A percentile compares a stretch with the other conserved stretches of the same genome.
Evolutionary conservation across 1,140 invertebrate genomes (phyloP).

Genomic region (Drosophila simulans): DNA sequence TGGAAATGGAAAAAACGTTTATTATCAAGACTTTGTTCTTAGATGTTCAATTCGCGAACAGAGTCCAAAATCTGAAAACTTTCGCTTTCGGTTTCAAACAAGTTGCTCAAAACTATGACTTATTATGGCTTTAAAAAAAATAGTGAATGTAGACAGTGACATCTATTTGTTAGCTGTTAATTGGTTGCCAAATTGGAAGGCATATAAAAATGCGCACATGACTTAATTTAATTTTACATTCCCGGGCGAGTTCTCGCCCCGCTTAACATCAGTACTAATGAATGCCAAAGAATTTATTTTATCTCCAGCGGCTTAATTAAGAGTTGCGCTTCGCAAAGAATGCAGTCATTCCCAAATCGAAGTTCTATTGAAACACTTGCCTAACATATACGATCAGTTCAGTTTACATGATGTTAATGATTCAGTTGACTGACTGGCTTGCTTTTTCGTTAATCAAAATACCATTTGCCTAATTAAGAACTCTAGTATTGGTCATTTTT

Average conservation of each 20-base stretch:
- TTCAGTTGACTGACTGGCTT: slow-evolving; percentile 16
- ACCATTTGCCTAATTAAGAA: slow-evolving; percentile 67
- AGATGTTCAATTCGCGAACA: too few species aligned
- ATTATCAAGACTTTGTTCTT: too few species aligned
- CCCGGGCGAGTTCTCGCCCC: slow-evolving; percentile 13
- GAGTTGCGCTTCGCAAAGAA: slow-evolving; percentile 42
- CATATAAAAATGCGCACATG: slow-evolving; percentile 52
- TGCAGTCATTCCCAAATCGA: slow-evolving; percentile 59
- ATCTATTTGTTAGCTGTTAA: slow-evolving; percentile 79
- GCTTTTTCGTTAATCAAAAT: slow-evolving; percentile 69
- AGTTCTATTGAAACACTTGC: slow-evolving; percentile 33
- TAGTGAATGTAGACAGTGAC: slow-evolving; percentile 44
- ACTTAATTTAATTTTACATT: slow-evolving; percentile 73
- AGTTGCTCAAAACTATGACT: slow-evolving; percentile 47
- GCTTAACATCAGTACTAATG: slow-evolving; percentile 39
- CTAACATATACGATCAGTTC: slow-evolving; percentile 29
- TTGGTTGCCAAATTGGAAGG: slow-evolving; percentile 61
- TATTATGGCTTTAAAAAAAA: slow-evolving; percentile 24
- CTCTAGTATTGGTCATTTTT: slow-evolving; percentile 44
- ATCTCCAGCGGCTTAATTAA: slow-evolving; percentile 65
- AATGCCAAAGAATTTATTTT: slow-evolving; percentile 57
- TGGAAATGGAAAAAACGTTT: neutral
- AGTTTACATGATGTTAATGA: slow-evolving; percentile 53
- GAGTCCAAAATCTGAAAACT: neutral
- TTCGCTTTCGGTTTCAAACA: slow-evolving; percentile 33